Evolutionary conservation across 1,140 invertebrate species (phyloP).

Genomic region (Atta cephalotes): DNA sequence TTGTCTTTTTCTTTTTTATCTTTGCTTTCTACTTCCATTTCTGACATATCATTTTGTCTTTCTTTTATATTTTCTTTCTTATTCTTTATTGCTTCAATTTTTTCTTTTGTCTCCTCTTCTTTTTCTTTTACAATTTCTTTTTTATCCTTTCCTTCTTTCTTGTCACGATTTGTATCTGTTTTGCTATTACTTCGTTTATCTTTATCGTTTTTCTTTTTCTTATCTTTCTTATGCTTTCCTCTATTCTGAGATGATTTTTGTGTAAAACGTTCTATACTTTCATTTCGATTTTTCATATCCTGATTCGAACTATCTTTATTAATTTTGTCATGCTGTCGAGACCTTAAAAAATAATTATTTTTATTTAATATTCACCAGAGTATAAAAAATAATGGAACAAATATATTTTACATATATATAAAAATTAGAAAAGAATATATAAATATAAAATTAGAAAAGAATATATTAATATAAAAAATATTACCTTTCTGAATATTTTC

Average conservation of each 20-base stretch:
- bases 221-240: constrained; percentile 75
- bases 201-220: constrained; percentile 73
- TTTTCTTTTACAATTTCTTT: constrained; percentile 71
- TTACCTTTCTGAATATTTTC: constrained; percentile 71
- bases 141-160: constrained; percentile 68
- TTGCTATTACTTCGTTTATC: constrained; percentile 71
- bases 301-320: constrained; percentile 64
- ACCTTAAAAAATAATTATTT: constrained; percentile 37
- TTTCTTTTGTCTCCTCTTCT: constrained; percentile 63
- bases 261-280: constrained; percentile 71
- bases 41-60: constrained; percentile 57
- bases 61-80: constrained; percentile 70
- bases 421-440: background rate
- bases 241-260: constrained; percentile 71
- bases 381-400: background rate
- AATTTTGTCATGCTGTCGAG: constrained; percentile 67
- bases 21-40: constrained; percentile 28
- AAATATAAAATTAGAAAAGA: background rate
- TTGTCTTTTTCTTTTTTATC: constrained; percentile 69
- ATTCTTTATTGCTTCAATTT: constrained; percentile 55
- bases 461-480: background rate
- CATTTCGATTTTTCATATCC: constrained; percentile 63
- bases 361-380: constrained; percentile 48
- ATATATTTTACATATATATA: background rate
- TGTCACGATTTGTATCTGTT: constrained; percentile 66